Evolutionary conservation across 2,888 invertebrate species (phyloP).

Genomic region (Muscina levida): DNA sequence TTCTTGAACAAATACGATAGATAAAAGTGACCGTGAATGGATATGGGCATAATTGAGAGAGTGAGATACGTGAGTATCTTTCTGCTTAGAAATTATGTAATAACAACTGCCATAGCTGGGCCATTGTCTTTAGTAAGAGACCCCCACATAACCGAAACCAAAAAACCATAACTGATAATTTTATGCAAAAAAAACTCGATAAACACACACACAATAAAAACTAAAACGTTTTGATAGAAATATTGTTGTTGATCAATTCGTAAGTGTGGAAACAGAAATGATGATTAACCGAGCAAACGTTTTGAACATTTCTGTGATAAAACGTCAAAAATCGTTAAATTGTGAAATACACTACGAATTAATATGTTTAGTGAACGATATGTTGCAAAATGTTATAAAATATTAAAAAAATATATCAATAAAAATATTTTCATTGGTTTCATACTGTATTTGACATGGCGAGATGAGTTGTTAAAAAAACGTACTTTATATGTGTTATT

Average conservation of each 20-base stretch:
- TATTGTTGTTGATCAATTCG: too few relatives aligned
- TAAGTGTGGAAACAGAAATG: conserved; percentile 4
- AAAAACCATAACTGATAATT: conserved; percentile 19
- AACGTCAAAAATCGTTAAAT: not conserved
- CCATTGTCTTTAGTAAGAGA: not conserved
- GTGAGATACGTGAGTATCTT: not conserved
- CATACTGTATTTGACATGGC: too few relatives aligned
- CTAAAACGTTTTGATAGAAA: conserved; percentile 5
- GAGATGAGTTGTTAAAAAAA: too few relatives aligned
- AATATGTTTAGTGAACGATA: too few relatives aligned
- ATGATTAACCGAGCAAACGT: conserved; percentile 16
- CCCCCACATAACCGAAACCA: conserved; percentile 7
- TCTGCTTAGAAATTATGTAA: conserved; percentile 32
- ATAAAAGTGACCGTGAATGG: not conserved
- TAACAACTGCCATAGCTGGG: not conserved
- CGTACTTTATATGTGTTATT: too few relatives aligned
- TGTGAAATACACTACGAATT: too few relatives aligned
- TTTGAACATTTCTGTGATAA: conserved; percentile 13
- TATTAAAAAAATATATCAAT: too few relatives aligned
- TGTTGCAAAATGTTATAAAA: too few relatives aligned
- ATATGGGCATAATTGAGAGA: not conserved
- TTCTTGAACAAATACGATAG: not conserved
- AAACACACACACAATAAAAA: not conserved
- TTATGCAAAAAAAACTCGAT: conserved; percentile 18
- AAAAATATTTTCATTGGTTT: too few relatives aligned